Base-by-base conservation (phyloP, 2,888 invertebrate species). In the Masnerella sp. region DNA sequence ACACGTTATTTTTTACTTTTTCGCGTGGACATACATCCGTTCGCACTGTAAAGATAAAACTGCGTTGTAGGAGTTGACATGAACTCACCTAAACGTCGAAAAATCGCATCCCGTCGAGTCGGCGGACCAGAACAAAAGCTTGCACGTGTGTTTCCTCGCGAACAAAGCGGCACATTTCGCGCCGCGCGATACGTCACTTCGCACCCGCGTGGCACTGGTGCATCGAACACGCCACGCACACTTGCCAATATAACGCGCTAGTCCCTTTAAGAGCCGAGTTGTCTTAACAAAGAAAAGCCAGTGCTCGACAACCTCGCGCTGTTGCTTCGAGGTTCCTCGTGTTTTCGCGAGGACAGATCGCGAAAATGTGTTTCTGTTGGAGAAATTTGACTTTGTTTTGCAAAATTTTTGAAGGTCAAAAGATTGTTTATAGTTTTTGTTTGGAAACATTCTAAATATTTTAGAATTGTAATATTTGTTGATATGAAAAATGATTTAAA, bases 101-200 rank as follows among this genome's bases (percentile, higher is more conserved):
- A 47, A 52, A 32, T 47, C 8, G 30, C 61, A 56, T 69, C 40
- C 62, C 56, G 38, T 42, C 30, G 54, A 59, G 43, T 2, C 20
- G 40, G 40, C 47, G 22, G 54, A 61, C 45, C 61, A 40, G 22
- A 69, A 54, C 54, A 69, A 61, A 61, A 61, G 45, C 38, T 28
- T 22, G 42, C 70, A 25, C 62, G 12, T 62, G 62, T 52, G 22
- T 47, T 42, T 54, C 11, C 20, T 38, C 30, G 32, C 34, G 25
- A 70, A 62, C 70, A 70, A 62, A 62, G 64, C 64, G 43, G 18
- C 17, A 56, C 56, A 70, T 70, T 62, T 62, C 52, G 42, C 42
- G 38, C 30, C 43, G 42, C 42, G 18, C 36, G 30, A 56, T 42
- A 49, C 70, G 45, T 65, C 65, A 72, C 71, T 59, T 59, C 47